These are phyloP conservation scores for Smutsia gigantea DNA, from an alignment of 2,797 vertebrate species.

Conservation along the genomic window DNA sequence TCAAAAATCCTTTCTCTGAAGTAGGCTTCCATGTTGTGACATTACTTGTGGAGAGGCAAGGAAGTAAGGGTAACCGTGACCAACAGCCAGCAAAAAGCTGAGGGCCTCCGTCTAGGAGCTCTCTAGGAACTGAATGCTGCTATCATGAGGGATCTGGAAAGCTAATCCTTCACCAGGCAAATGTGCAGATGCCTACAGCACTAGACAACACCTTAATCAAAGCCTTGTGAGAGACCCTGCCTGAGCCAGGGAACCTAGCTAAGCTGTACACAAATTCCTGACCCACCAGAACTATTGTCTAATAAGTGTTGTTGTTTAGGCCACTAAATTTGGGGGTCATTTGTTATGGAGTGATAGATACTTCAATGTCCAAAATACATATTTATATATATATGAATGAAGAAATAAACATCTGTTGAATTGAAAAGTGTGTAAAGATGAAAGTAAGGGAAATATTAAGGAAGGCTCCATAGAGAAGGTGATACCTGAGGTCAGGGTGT, in stretches of 20 bases:
- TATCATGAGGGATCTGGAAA: not conserved
- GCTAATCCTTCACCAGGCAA: not conserved
- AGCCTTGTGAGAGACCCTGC: not conserved
- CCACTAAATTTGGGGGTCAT: not conserved
- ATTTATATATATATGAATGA: not conserved
- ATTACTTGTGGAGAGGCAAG: not conserved
- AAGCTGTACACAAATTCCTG: not conserved
- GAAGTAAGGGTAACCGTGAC: not conserved
- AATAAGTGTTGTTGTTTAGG: not conserved
- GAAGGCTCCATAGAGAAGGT: not conserved
- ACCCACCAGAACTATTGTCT: not conserved
- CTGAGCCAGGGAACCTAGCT: not conserved
- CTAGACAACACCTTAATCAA: not conserved
- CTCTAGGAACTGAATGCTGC: not conserved
- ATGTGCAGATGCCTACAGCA: not conserved
- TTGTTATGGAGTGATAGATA: conserved; percentile 10
- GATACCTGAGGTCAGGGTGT: not conserved
- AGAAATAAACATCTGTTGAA: not conserved
- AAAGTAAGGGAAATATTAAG: not conserved
- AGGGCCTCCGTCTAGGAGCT: not conserved
- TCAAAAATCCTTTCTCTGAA: not conserved
- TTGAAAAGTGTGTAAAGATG: not conserved
- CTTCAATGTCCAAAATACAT: not conserved
- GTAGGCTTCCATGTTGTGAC: not conserved
- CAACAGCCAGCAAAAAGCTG: not conserved